Evolutionary conservation across 1,140 invertebrate species (phyloP), one percentile per base, ranked within the genome.

Genomic region (Lepidurus apus): DNA sequence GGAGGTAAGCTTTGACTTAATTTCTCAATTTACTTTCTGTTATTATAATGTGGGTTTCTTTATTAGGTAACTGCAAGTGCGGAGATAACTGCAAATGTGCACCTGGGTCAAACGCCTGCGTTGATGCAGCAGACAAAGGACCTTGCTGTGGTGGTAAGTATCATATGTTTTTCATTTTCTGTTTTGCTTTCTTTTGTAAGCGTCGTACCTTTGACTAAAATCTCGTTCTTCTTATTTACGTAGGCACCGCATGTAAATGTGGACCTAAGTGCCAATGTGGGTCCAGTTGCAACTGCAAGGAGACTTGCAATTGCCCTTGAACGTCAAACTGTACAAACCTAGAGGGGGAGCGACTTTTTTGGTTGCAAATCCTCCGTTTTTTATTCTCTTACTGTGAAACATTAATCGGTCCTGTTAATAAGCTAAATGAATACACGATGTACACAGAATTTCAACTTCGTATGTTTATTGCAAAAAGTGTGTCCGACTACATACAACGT

Each of bases 61-160:
- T 65, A 9, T 65, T 17, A 65, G 53, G 53, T 65, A 65, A 65
- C 13, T 65, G 53, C 53, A 65, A 65, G 13, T 65, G 53, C 53
- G 53, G 53, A 9, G 53, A 65, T 65, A 65, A 65, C 53, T 65
- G 53, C n/a, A 65, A 65, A 65, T 65, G 53, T n/a, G 53, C 53
- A 13, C 53, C 53, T 17, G 53, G 53, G 6, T 65, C 53, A 21
- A 65, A 65, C 53, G 53, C 53, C 21, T 65, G 53, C 53, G 21
- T 21, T 34, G 34, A 34, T 65, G 17, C 53, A 17, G 53, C 53
- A 21, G 13, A 65, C 13, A 65, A 65, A 65, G 53, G 53, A 1
- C 9, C 53, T 17, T 65, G 53, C 13, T 65, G 53, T 17, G 53
- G 53, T 7, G 53, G 53, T 65, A 65, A 65, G 53, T 65, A 65